Percentiles rank a stretch among this genome's conserved stretches.
Conservation (phyloP, 2,888 invertebrate genomes). For the Euzophera pinguis region DNA sequence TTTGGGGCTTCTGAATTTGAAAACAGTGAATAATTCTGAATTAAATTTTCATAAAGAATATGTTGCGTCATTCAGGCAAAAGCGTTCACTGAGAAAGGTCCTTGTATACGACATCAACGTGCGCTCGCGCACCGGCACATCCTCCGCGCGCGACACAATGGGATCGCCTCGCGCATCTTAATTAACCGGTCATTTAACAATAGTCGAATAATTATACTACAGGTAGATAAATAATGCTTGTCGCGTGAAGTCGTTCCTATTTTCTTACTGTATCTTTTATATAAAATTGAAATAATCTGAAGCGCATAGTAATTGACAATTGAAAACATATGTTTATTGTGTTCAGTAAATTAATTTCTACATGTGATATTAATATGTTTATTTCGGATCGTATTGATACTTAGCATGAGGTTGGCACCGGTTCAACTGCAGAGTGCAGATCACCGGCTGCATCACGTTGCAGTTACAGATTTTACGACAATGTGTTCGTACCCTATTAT, state of each 20-base stretch:
- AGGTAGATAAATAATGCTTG: slow-evolving; percentile 41
- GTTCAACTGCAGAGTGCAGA: neutral
- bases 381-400: too few relatives aligned
- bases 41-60: neutral
- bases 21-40: too few relatives aligned
- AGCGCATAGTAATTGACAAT: too few relatives aligned
- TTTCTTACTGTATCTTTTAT: neutral
- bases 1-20: too few relatives aligned
- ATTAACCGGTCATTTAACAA: slow-evolving; percentile 56
- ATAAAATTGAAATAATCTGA: too few relatives aligned
- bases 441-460: neutral
- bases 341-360: too few relatives aligned
- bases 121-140: slow-evolving; percentile 40
- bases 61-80: slow-evolving; percentile 9
- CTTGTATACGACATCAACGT: slow-evolving; percentile 64
- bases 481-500: slow-evolving; percentile 14
- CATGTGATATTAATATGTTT: too few relatives aligned
- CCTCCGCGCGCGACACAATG: slow-evolving; percentile 38
- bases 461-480: neutral
- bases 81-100: slow-evolving; percentile 28
- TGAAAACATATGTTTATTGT: too few relatives aligned
- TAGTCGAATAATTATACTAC: slow-evolving; percentile 56
- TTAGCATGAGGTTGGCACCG: neutral
- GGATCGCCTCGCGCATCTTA: slow-evolving; percentile 59
- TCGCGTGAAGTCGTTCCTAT: slow-evolving; percentile 21